Evolutionary conservation across 2,113 vertebrate species (phyloP), one percentile per base, ranked within the genome.

Genomic region (Circaetus cinerascens): DNA sequence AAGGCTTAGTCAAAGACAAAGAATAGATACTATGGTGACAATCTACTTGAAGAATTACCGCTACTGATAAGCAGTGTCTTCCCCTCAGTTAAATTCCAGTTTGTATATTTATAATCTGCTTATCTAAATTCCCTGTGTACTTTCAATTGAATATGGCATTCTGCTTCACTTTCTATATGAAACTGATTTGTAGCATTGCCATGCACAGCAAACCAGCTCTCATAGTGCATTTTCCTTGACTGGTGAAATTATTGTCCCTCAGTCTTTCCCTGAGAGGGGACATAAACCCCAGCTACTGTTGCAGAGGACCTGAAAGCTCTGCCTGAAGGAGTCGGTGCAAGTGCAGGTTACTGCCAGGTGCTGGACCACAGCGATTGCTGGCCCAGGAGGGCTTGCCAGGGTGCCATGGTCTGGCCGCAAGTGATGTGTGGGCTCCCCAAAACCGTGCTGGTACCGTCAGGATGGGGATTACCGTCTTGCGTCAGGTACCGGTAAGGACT

Each of bases 301-400:
- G n/a, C 19, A 9, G 43, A 21, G 34, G 46, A 29, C 36, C 27
- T 7, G 26, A 12, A 15, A 20, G 69, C 69, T 63, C 63, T 45
- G 17, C 34, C 23, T 11, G 32, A 15, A 32, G 69, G 32, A 56
- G 23, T 16, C 1, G 1, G 14, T 62, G 76, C 13, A 9, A 34
- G 67, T 3, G 36, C 43, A 15, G 25, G 40, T n/a, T n/a, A 7
- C 29, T 25, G 56, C 34, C 2, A 0, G 19, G n/a, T 9, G 62
- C 50, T 1, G 4, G 23, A 23, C n/a, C 9, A 0, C 7, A 14
- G 55, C 3, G 3, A 14, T 5, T 5, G 25, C 56, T 0, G 5
- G 30, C 9, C n/a, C 34, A 21, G 63, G 30, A 23, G n/a, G 29
- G 5, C 41, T 57, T 16, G 0, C 19, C 7, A 4, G 9, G 43